Evolutionary conservation across 2,113 vertebrate species (phyloP).

Genomic region (Ariopsis seemanni): DNA sequence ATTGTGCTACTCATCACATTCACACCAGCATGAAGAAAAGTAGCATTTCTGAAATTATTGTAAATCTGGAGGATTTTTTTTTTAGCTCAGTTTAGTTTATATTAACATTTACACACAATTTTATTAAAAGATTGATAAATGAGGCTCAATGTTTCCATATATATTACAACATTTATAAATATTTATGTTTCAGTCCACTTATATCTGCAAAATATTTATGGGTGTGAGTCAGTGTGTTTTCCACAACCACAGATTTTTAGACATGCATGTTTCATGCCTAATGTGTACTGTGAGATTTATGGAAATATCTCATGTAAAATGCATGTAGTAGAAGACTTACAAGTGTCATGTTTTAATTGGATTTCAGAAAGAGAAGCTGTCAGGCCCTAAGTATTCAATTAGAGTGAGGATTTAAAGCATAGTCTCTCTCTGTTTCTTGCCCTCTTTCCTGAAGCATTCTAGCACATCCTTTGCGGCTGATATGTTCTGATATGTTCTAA

Average conservation of each 20-base stretch:
- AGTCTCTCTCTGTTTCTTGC: neutral
- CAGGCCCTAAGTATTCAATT: conserved; percentile 47
- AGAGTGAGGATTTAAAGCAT: conserved; percentile 43
- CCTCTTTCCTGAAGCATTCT: neutral
- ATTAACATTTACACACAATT: neutral
- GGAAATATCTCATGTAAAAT: conserved; percentile 47
- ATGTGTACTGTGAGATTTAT: conserved; percentile 47
- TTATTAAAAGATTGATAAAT: neutral
- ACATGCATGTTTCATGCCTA: neutral
- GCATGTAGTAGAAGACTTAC: conserved; percentile 44
- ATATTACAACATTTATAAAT: neutral
- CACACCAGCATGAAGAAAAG: neutral
- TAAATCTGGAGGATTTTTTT: neutral
- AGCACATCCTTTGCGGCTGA: neutral
- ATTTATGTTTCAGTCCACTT: neutral
- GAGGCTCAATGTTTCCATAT: neutral
- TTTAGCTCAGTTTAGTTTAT: neutral
- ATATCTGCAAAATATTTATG: neutral
- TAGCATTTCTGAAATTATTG: neutral
- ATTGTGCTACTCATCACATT: too few species aligned
- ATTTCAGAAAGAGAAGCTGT: conserved; percentile 38
- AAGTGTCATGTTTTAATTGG: conserved; percentile 54
- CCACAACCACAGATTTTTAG: neutral
- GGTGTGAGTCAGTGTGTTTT: neutral
- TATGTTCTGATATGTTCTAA: neutral